Percentiles rank a stretch among this genome's conserved stretches.
Conservation (phyloP, 2,797 vertebrate species). For the Percopsis omiscomaycus region DNA sequence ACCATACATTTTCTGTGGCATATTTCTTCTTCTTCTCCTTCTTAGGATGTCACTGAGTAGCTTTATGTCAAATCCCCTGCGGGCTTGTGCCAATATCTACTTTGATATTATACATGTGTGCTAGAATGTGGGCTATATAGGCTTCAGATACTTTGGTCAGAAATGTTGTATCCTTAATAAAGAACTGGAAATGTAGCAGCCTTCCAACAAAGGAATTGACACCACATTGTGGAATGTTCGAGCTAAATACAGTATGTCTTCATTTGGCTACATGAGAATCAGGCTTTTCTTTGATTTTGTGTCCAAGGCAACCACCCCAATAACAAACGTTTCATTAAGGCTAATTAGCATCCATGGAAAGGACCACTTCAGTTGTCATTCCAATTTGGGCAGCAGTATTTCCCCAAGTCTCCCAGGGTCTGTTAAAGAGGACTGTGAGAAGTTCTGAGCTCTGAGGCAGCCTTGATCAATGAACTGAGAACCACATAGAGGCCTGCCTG, state of each 20-base stretch:
- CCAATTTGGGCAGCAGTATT: slow-evolving; percentile 40
- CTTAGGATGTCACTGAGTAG: slow-evolving; percentile 57
- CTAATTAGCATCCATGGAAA: slow-evolving; percentile 58
- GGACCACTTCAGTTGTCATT: slow-evolving; percentile 42
- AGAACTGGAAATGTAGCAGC: neutral
- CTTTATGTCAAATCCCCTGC: slow-evolving; percentile 64
- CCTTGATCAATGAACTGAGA: slow-evolving; percentile 64
- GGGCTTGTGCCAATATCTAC: slow-evolving; percentile 49
- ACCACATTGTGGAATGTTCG: neutral
- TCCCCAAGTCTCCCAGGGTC: slow-evolving; percentile 51
- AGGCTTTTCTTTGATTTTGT: slow-evolving; percentile 45
- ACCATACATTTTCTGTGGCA: slow-evolving; percentile 67
- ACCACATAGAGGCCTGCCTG: slow-evolving; percentile 28
- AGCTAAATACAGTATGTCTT: neutral
- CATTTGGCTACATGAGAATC: slow-evolving; percentile 10
- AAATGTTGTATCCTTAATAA: neutral
- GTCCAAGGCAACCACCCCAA: slow-evolving; percentile 25
- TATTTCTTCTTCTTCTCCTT: no score
- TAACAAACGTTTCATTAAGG: slow-evolving; percentile 54
- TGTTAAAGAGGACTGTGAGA: slow-evolving; percentile 44
- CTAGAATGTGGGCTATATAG: slow-evolving; percentile 45
- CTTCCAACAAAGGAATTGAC: neutral
- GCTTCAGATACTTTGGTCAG: slow-evolving; percentile 50
- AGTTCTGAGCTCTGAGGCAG: slow-evolving; percentile 41
- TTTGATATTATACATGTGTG: slow-evolving; percentile 55